These are phyloP conservation scores for Aselliscus stoliczkanus DNA, from an alignment of 2,797 vertebrate species.

Conservation along the genomic window DNA sequence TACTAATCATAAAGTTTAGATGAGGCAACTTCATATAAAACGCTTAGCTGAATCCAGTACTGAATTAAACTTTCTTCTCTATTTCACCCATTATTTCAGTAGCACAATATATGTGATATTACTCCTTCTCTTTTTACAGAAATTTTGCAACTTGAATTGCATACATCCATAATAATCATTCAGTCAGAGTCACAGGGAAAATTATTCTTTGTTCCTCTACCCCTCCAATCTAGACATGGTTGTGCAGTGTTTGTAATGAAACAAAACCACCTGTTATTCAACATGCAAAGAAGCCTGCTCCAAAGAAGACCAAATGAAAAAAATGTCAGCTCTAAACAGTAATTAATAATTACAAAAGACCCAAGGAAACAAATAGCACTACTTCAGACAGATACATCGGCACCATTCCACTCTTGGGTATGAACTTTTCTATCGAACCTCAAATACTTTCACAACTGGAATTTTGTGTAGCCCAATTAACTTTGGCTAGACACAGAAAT, in stretches of 20 bases:
- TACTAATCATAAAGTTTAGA: neutral
- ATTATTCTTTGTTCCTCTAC: neutral
- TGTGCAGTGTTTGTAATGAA: neutral
- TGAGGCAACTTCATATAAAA: neutral
- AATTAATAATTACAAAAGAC: conserved; percentile 3
- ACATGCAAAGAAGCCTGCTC: neutral
- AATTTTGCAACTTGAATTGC: neutral
- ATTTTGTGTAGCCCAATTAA: conserved; percentile 53
- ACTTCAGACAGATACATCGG: neutral
- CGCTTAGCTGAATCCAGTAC: neutral
- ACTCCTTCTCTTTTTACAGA: neutral
- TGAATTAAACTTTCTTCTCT: neutral
- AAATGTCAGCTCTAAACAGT: neutral
- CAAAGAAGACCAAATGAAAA: neutral
- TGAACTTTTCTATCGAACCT: neutral
- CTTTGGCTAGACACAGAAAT: conserved; percentile 65
- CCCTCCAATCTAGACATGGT: neutral
- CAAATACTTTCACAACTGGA: conserved; percentile 57
- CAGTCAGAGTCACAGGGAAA: neutral
- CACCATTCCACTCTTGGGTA: neutral
- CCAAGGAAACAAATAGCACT: neutral
- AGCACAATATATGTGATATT: neutral
- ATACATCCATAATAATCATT: neutral
- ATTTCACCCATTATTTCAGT: neutral
- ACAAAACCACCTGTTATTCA: neutral